Evolutionary conservation across 2,113 vertebrate genomes (phyloP), one percentile per base, ranked within the genome.

Genomic region (Centrocercus urophasianus): DNA sequence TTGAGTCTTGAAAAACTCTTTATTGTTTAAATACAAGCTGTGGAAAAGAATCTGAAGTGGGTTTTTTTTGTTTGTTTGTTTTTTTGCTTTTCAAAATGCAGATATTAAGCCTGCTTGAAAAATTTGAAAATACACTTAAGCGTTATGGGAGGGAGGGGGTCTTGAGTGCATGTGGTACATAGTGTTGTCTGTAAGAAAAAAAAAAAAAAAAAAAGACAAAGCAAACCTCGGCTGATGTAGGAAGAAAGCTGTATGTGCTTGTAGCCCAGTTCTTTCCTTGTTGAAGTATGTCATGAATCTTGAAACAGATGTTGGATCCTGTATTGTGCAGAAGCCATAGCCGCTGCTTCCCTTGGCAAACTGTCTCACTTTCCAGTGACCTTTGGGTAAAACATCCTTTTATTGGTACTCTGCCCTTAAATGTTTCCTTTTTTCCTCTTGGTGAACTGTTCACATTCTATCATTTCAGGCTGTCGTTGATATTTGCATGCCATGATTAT

Each of bases 261-360:
- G 48, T 47, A 72, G 25, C 45, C 59, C 18, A 45, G 65, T 82
- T 60, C 15, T 32, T 76, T 70, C 88, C 92, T 90, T 93, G 81
- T 69, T 57, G 93, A 93, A 92, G 56, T 92, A 85, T 8, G 52
- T 96, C 85, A 73, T 21, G 3, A 17, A 30, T 91, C 90, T 89
- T 91, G 94, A 83, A 54, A 86, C 90, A 94, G 69, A 88, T 95
- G 74, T 81, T 50, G 75, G 85, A 80, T 79, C 88, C 86, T 56
- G 70, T 86, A 89, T 88, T 93, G 77, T 88, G 61, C 34, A 38
- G 83, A 82, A 78, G 42, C 94, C 76, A 64, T 94, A 88, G 93
- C 91, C 70, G 88, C 54, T 73, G 8, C 94, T 97, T 96, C 94
- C 83, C 85, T 97, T 97, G 97, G 94, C 97, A 96, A 91, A 96